Base-by-base conservation (phyloP, 2,113 vertebrate genomes). In the Gila orcuttii region DNA sequence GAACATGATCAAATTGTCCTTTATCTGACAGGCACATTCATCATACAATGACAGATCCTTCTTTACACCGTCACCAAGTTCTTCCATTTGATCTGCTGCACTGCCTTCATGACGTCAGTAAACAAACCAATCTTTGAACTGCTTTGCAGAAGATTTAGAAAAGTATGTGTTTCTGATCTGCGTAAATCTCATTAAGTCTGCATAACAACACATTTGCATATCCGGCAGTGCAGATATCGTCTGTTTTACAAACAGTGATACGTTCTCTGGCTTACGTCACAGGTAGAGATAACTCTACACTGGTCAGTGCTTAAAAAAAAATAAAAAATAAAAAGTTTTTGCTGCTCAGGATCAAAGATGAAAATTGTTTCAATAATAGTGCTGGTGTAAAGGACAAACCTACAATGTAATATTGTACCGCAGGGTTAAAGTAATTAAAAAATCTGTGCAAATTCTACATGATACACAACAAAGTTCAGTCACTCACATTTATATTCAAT, bases 1-100 rank as follows among this genome's bases (percentile, higher is more conserved):
- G 91, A 92, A 93, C 91, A 92, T 91, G 91, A 94, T 94, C 91
- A 93, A 90, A 92, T 89, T 90, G 90, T 92, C 88, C 84, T 87
- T 90, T 91, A 92, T 91, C 87, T 93, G 93, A 95, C 93, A 93
- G 91, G 82, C 91, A 89, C 93, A 93, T 95, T 93, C 90, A 94
- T 95, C 93, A 94, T 55, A 80, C 87, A 74, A 7, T 88, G 91
- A 87, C 90, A 89, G 88, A 88, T 89, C 80, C 80, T 87, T 62
- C 89, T 68, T 87, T 89, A 76, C 85, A 57, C 39, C 89, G 88
- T 84, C 57, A 55, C 79, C 33, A 85, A 87, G 84, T 55, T n/a
- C 86, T 83, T 90, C 89, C 89, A 87, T 91, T 90, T 89, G 90
- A 87, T 92, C 88, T 81, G 88, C 83, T 86, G 90, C 74, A 81